These are phyloP conservation scores for Drymodes brunneopygia DNA, from an alignment of 2,113 vertebrate species.

Conservation along the genomic window DNA sequence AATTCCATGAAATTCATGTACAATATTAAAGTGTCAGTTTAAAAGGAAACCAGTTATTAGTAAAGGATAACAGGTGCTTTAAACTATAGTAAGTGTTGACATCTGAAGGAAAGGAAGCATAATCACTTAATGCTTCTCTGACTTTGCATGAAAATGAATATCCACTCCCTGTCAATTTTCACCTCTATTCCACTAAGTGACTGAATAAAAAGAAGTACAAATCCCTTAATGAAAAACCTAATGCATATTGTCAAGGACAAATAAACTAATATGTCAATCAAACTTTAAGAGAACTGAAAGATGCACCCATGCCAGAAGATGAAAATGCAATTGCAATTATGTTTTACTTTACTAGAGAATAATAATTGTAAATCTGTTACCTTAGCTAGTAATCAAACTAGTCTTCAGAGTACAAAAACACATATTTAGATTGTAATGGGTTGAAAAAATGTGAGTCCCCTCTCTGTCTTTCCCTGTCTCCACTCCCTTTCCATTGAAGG, in stretches of 20 bases:
- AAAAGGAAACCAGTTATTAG: constrained; percentile 77
- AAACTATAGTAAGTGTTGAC: constrained; percentile 68
- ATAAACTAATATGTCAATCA: constrained; percentile 65
- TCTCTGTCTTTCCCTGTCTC: neutral
- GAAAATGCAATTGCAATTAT: constrained; percentile 61
- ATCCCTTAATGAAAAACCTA: constrained; percentile 63
- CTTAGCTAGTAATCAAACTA: constrained; percentile 60
- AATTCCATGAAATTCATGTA: constrained; percentile 70
- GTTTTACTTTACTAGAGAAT: constrained; percentile 62
- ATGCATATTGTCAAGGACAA: constrained; percentile 66
- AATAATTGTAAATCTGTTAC: constrained; percentile 51
- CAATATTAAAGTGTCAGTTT: constrained; percentile 75
- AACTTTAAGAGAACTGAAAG: constrained; percentile 36
- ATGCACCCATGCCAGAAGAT: constrained; percentile 46
- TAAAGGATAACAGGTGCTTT: constrained; percentile 75
- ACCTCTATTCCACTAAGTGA: constrained; percentile 63
- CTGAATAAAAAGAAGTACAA: constrained; percentile 58
- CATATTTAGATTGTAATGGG: constrained; percentile 36
- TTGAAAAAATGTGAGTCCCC: neutral
- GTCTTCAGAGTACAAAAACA: constrained; percentile 25
- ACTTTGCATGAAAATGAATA: constrained; percentile 70
- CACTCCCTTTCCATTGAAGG: neutral
- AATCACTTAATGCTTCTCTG: constrained; percentile 69
- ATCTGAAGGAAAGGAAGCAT: constrained; percentile 71
- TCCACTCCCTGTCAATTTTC: constrained; percentile 71